Percentiles rank a stretch among this genome's conserved stretches.
These are phyloP conservation scores for Periophthalmus magnuspinnatus DNA, from an alignment of 2,797 vertebrate species.

Conservation along the genomic window DNA sequence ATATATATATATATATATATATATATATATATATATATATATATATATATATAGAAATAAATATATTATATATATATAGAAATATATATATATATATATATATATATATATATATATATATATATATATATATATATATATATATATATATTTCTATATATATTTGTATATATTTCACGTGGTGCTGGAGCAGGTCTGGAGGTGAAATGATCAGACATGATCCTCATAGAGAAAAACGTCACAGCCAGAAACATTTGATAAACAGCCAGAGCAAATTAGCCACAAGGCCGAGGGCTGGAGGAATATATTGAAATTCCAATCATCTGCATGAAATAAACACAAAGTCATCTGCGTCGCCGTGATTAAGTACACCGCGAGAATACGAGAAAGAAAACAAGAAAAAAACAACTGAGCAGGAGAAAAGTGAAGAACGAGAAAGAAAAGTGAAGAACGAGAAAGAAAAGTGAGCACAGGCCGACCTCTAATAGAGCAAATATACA, in stretches of 20 bases:
- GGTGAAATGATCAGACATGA: constrained; percentile 19
- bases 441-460: constrained; percentile 26
- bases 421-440: constrained; percentile 43
- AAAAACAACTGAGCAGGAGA: too few relatives aligned
- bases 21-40: too few relatives aligned
- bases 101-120: too few relatives aligned
- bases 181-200: too few relatives aligned
- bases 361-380: constrained; percentile 69
- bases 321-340: constrained; percentile 67
- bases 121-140: too few relatives aligned
- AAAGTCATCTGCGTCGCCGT: constrained; percentile 66
- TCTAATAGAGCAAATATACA: constrained; percentile 59
- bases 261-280: constrained; percentile 65
- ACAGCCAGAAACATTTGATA: constrained; percentile 58
- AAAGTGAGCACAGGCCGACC: constrained; percentile 46
- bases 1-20: too few relatives aligned
- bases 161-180: too few relatives aligned
- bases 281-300: constrained; percentile 47
- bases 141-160: too few relatives aligned
- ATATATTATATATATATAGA: too few relatives aligned
- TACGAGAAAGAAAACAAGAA: constrained; percentile 43
- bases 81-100: too few relatives aligned
- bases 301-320: constrained; percentile 71
- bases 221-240: constrained; percentile 36
- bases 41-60: too few relatives aligned